phyloP scores from a whole-genome alignment of 2,888 invertebrate genomes.

The Zygogramma bicolorata region DNA sequence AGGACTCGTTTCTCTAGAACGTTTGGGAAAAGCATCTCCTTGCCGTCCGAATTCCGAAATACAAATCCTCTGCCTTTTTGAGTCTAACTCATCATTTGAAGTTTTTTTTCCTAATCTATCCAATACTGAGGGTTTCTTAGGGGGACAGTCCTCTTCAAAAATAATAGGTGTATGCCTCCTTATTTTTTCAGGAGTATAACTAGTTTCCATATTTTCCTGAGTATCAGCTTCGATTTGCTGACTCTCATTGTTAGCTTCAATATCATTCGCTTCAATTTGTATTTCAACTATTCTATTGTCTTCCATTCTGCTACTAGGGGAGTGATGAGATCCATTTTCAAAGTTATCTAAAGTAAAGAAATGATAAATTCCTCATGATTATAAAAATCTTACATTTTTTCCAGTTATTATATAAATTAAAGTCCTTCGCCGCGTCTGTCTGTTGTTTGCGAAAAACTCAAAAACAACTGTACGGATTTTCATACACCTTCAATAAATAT shows the following conservation, averaged over 20 bases:
- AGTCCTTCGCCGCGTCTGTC: no score
- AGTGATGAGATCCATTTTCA: not conserved
- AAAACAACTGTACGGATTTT: no score
- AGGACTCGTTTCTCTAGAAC: conserved; percentile 49
- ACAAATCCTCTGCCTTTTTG: conserved; percentile 45
- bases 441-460: no score
- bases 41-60: conserved; percentile 56
- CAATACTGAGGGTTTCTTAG: conserved; percentile 65
- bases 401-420: no score
- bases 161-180: conserved; percentile 40
- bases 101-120: conserved; percentile 67
- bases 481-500: no score
- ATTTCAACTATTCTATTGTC: conserved; percentile 28
- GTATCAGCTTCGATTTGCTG: not conserved
- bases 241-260: not conserved
- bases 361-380: not conserved
- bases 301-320: not conserved
- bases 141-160: conserved; percentile 43
- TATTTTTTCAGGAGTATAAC: conserved; percentile 30
- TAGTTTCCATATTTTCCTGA: conserved; percentile 11
- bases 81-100: conserved; percentile 37
- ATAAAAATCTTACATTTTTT: not conserved
- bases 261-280: conserved; percentile 13
- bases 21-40: conserved; percentile 59
- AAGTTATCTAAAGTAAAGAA: conserved; percentile 6